phyloP scores from a whole-genome alignment of 2,888 invertebrate species.

The Archips xylosteana region DNA sequence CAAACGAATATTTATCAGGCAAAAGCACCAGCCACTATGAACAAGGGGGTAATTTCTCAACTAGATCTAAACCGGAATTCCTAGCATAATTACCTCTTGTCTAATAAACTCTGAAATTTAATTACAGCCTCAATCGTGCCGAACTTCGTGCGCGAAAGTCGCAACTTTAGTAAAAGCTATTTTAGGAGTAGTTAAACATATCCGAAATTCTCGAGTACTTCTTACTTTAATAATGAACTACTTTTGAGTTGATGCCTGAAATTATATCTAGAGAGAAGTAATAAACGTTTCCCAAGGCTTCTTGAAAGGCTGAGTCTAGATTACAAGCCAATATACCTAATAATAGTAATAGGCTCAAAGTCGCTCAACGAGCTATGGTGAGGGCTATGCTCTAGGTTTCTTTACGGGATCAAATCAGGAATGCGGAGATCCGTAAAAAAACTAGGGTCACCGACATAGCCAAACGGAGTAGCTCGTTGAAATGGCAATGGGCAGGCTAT shows the following conservation, averaged over 20 bases:
- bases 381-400: no score
- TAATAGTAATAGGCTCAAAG: no score
- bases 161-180: constrained; percentile 36
- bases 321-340: no score
- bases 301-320: not conserved
- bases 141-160: constrained; percentile 19
- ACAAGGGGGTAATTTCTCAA: not conserved
- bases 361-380: no score
- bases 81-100: not conserved
- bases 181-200: constrained; percentile 32
- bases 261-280: constrained; percentile 30
- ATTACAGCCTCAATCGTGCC: constrained; percentile 12
- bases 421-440: no score
- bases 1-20: no score
- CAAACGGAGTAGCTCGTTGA: no score
- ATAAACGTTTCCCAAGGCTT: not conserved
- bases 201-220: constrained; percentile 25
- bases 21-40: no score
- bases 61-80: not conserved
- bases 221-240: constrained; percentile 37
- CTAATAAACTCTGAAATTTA: constrained; percentile 24
- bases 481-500: no score
- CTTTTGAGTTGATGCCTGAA: constrained; percentile 37
- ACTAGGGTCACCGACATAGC: no score
- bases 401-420: no score